Percentiles rank a stretch among this genome's conserved stretches.
Conservation (phyloP, 64 coral and sea anemone genomes). For the Anthopleura sola region DNA sequence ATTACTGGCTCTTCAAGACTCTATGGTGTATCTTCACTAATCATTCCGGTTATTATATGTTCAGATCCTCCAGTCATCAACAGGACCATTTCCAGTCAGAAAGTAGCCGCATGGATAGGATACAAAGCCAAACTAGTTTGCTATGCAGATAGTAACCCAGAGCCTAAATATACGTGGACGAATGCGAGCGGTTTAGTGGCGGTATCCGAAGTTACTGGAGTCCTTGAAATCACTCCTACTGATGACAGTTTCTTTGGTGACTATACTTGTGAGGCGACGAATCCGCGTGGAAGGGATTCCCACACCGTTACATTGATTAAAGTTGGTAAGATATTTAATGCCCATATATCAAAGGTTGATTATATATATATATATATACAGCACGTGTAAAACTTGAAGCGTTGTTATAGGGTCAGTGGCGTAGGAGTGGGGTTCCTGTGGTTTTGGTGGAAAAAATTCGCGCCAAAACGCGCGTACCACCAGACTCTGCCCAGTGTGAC, state of each 20-base stretch:
- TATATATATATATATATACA: not conserved
- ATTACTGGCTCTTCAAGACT: no score
- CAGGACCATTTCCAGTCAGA: conserved; percentile 35
- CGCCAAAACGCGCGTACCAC: no score
- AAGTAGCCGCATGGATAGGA: conserved; percentile 41
- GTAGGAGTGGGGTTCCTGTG: no score
- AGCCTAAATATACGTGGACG: conserved; percentile 47
- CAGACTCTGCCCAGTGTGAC: no score
- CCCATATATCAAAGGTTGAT: not conserved
- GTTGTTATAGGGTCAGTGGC: not conserved
- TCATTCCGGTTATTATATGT: not conserved
- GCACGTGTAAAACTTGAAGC: no score
- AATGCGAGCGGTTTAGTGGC: conserved; percentile 32
- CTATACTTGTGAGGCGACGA: conserved; percentile 50
- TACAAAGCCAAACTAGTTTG: conserved; percentile 26
- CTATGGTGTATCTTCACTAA: not conserved
- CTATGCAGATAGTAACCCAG: conserved; percentile 42
- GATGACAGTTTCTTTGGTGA: conserved; percentile 33
- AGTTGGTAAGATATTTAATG: conserved; percentile 45
- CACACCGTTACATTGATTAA: conserved; percentile 36
- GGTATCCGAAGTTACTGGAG: conserved; percentile 27
- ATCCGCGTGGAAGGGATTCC: conserved; percentile 24
- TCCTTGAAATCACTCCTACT: conserved; percentile 28
- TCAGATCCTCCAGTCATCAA: conserved; percentile 48
- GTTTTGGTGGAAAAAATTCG: no score